Evolutionary conservation across 2,113 vertebrate species (phyloP).

Genomic region (Engystomops pustulosus): DNA sequence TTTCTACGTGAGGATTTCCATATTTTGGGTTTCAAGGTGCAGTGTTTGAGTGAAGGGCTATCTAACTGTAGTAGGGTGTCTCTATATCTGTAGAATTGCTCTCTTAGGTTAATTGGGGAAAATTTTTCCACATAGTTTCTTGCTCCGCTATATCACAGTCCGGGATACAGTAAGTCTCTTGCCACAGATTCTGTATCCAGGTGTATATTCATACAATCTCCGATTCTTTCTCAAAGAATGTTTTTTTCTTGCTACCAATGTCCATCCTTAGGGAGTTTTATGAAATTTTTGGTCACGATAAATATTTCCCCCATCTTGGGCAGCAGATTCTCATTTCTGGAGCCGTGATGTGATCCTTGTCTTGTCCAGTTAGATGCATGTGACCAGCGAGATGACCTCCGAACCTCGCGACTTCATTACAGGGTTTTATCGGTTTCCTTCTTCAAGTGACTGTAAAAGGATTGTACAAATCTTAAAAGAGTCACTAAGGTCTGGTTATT

Average conservation of each 20-base stretch:
- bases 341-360: conserved; percentile 42
- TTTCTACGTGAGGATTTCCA: not conserved
- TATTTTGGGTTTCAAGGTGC: conserved; percentile 1
- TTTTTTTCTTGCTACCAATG: not conserved
- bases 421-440: conserved; percentile 98
- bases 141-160: not conserved
- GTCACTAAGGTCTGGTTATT: not conserved
- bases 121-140: not conserved
- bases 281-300: conserved; percentile 45
- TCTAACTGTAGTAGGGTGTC: not conserved
- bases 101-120: not conserved
- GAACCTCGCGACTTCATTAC: conserved; percentile 75
- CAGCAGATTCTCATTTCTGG: conserved; percentile 61
- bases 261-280: not conserved
- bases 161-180: not conserved
- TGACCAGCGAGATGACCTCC: conserved; percentile 65
- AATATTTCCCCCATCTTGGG: conserved; percentile 49
- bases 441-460: conserved; percentile 89
- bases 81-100: not conserved
- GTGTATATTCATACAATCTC: not conserved
- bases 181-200: not conserved
- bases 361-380: conserved; percentile 48
- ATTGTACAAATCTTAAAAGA: not conserved
- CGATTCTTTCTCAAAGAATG: not conserved
- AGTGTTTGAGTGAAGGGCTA: not conserved